These are phyloP conservation scores for Echinarachnius parma DNA, from an alignment of 53 echinoderm and acorn worm species.

Conservation along the genomic window DNA sequence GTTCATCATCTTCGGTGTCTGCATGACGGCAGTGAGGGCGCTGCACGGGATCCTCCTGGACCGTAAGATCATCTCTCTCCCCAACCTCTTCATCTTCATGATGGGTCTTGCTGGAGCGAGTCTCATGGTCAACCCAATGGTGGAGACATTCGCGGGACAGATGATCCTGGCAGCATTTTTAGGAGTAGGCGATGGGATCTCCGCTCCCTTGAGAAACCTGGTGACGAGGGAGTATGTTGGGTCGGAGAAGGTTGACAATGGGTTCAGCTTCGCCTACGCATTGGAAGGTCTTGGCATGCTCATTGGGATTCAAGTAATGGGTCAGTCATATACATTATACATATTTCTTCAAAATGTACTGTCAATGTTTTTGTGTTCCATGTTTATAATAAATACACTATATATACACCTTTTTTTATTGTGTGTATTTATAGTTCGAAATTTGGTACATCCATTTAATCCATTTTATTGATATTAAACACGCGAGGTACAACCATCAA, in stretches of 20 bases:
- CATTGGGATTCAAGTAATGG: constrained; percentile 10
- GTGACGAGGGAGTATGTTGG: not conserved
- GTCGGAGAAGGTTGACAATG: not conserved
- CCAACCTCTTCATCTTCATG: not conserved
- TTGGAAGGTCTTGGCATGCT: not conserved
- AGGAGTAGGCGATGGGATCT: not conserved
- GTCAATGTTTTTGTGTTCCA: too few relatives aligned
- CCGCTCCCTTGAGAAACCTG: not conserved
- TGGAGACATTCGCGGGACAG: constrained; percentile 2
- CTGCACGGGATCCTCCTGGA: constrained; percentile 8
- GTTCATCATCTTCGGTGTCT: constrained; percentile 2
- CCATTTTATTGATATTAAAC: too few relatives aligned
- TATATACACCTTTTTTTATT: too few relatives aligned
- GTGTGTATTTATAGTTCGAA: too few relatives aligned
- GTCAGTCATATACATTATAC: not conserved
- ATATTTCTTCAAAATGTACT: too few relatives aligned
- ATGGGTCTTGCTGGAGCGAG: not conserved
- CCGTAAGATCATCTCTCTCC: not conserved
- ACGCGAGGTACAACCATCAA: too few relatives aligned
- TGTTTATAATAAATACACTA: too few relatives aligned
- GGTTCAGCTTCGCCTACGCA: not conserved
- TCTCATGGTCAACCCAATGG: not conserved
- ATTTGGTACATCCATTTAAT: too few relatives aligned
- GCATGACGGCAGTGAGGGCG: not conserved
- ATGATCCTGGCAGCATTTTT: constrained; percentile 13